These are phyloP conservation scores for Eremobia ochroleuca DNA, from an alignment of 2,888 invertebrate genomes.

Conservation along the genomic window DNA sequence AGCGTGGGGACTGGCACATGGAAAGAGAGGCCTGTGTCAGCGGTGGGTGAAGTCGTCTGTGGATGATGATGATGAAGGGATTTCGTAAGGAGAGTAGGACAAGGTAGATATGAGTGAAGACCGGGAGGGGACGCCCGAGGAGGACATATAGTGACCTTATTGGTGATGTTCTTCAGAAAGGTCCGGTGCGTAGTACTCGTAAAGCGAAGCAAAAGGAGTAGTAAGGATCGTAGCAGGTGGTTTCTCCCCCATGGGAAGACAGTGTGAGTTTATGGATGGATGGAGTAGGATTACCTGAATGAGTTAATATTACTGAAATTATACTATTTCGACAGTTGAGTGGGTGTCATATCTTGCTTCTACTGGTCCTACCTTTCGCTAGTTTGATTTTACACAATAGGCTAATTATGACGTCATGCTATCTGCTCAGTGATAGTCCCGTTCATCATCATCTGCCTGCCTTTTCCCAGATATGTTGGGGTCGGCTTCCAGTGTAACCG, in stretches of 20 bases:
- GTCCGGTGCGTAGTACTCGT: neutral
- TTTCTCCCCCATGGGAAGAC: neutral
- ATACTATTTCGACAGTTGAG: neutral
- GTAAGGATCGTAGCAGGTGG: no score
- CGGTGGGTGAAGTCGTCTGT: no score
- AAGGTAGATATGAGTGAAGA: no score
- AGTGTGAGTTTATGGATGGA: neutral
- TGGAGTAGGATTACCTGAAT: neutral
- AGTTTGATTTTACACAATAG: constrained; percentile 15
- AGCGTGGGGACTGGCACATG: no score
- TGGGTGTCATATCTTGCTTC: constrained; percentile 2
- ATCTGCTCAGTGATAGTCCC: neutral
- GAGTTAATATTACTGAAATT: neutral
- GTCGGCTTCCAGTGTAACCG: no score
- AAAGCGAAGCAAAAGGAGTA: neutral
- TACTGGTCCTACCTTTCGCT: neutral
- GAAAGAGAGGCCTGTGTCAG: neutral
- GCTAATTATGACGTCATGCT: constrained; percentile 22
- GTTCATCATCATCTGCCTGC: no score
- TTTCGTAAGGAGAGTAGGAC: neutral
- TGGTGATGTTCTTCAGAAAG: no score
- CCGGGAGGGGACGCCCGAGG: neutral
- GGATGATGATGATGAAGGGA: neutral
- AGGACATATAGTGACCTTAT: neutral
- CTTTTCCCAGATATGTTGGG: no score